Conservation (phyloP, 2,888 invertebrate genomes). For the Clistopyga incitator region DNA sequence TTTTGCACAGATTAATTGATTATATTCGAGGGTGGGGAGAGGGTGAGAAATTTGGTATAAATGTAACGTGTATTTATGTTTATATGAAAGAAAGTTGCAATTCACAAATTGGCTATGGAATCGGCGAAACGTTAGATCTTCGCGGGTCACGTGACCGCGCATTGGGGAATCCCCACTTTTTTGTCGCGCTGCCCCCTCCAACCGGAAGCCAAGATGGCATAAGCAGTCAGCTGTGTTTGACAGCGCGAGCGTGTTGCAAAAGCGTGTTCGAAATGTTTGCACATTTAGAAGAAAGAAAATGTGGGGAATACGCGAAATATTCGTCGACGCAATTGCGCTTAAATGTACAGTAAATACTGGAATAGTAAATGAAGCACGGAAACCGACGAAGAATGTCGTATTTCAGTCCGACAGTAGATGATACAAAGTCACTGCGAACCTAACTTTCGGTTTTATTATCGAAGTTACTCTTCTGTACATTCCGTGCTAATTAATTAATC, state of each 20-base stretch:
- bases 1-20: too few species aligned
- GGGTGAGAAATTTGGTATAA: too few species aligned
- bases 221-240: constrained; percentile 54
- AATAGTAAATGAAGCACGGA: not conserved
- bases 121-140: not conserved
- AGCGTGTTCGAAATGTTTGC: constrained; percentile 5
- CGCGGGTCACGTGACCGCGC: not conserved
- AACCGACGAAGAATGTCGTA: not conserved
- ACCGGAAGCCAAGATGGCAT: constrained; percentile 21
- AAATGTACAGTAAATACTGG: not conserved
- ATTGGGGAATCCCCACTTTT: not conserved
- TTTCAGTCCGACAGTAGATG: not conserved
- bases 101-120: too few species aligned
- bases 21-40: too few species aligned
- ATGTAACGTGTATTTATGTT: too few species aligned
- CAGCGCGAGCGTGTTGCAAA: constrained; percentile 2
- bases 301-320: not conserved
- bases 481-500: not conserved
- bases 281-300: not conserved
- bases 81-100: too few species aligned
- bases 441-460: not conserved
- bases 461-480: not conserved
- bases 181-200: not conserved
- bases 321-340: not conserved
- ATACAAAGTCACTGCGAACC: not conserved